Evolutionary conservation across 2,113 vertebrate genomes (phyloP).

Genomic region (Ailuropoda melanoleuca): DNA sequence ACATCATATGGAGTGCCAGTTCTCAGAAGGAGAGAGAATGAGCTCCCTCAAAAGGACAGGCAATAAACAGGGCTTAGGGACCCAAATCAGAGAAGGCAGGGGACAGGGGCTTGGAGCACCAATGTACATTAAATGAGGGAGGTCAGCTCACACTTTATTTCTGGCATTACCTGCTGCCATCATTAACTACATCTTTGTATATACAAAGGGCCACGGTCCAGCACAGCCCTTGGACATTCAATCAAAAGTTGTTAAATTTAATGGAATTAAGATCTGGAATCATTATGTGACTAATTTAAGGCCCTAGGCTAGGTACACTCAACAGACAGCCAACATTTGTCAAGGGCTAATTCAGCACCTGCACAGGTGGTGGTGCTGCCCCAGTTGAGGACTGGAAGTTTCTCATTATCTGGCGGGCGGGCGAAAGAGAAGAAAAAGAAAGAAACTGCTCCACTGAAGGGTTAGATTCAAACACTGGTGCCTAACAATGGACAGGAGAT

Average conservation of each 20-base stretch:
- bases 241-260: constrained; percentile 71
- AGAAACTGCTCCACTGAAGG: background rate
- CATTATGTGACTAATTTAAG: constrained; percentile 58
- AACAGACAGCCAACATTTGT: constrained; percentile 31
- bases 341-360: background rate
- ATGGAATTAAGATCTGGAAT: constrained; percentile 62
- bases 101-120: background rate
- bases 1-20: background rate
- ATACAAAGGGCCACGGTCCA: background rate
- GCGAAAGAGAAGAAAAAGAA: background rate
- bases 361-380: background rate
- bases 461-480: background rate
- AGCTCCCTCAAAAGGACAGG: background rate
- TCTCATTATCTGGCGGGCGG: background rate
- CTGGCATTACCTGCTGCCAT: background rate
- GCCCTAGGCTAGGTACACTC: background rate
- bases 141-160: background rate
- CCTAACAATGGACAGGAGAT: background rate
- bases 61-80: background rate
- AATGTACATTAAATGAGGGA: background rate
- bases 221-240: constrained; percentile 26
- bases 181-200: constrained; percentile 39
- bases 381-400: background rate
- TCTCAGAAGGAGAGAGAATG: background rate
- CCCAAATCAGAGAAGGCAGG: too few relatives aligned